Base-by-base conservation (phyloP, 2,797 vertebrate species). In the Pangasius mekongensis region DNA sequence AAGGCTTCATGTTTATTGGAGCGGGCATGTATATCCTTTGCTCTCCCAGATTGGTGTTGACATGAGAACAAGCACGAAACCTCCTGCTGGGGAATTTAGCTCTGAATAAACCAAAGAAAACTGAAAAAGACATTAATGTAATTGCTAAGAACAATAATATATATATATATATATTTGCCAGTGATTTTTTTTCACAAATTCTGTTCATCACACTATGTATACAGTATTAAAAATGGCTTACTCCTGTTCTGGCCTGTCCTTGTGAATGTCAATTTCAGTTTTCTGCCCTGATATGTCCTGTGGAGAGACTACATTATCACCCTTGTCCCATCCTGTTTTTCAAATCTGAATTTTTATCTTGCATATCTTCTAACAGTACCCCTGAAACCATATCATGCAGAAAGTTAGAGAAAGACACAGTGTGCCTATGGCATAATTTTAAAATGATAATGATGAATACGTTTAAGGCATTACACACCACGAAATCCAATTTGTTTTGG, bases 261-360 rank as follows among this genome's bases (percentile, higher is more conserved):
- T 86, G 84, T 76, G 39, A 85, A 86, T 60, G 49, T 86, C 60
- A 66, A 83, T 83, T 83, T 66, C 3, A 66, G 30, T 62, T 76
- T 60, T 36, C 36, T 76, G 56, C 71, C 73, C 54, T 86, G 84
- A 86, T 52, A 58, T 85, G 27, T 85, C 69, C 69, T 60, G 54
- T 76, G 62, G 69, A 76, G 36, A 58, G 36, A 86, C 54, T 62
- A 60, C 54, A 30, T 86, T 76, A 66, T 66, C 60, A 49, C 60
- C 43, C 60, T 83, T 83, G 81, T 83, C 39, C 27, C 16, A 13
- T 83, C 82, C 39, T 67, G 82, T 83, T 83, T 47, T 83, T 64
- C 80, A 47, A 64, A 43, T 47, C 36, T 0, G 58, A 62, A 10
- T 83, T 14, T 36, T 78, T 60, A 60, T 81, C 54, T 36, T 60